Evolutionary conservation across 2,113 vertebrate genomes (phyloP), one percentile per base, ranked within the genome.

Genomic region (Forbesichthys agassizii): DNA sequence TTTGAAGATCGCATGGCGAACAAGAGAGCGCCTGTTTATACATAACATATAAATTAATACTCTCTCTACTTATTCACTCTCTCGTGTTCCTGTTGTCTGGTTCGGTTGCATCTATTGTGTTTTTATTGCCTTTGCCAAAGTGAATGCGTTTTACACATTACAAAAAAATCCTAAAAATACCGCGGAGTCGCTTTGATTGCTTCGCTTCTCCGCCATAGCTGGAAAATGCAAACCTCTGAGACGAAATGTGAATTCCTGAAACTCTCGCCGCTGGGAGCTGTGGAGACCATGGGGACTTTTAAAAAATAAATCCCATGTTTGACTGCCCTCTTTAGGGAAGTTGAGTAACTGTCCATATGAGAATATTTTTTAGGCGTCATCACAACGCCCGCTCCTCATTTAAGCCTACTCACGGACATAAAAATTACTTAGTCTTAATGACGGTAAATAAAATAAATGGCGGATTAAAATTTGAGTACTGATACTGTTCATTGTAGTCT

Each of bases 281-380:
- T 84, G 86, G 88, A 91, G 88, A 91, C 77, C 11, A 52, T 11
- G 14, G 51, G 51, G 51, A 3, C 80, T 51, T 70, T 70, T 68
- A 61, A 84, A 78, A 90, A 92, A 92, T 78, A 90, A 93, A 92
- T 83, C 81, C 84, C 92, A 89, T 91, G 92, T 94, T 95, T 94
- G 94, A 95, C 94, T 96, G 95, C 96, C 96, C 95, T 93, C 96
- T 96, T 94, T 96, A 94, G 96, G 96, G 93, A 91, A 91, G 89
- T 91, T 88, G 83, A 90, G 89, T 93, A 94, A 96, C 86, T 92
- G 92, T 91, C 84, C 83, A 75, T 84, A 52, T 14, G 13, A 52
- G 9, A 4, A 52, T 11, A 12, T 52, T 42, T 74, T 81, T 84
- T 75, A 67, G 60, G 78, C 51, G n/a, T 58, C 42, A 11, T 57